These are phyloP conservation scores for Epinotia demarniana DNA, from an alignment of 2,888 invertebrate genomes.

Conservation along the genomic window DNA sequence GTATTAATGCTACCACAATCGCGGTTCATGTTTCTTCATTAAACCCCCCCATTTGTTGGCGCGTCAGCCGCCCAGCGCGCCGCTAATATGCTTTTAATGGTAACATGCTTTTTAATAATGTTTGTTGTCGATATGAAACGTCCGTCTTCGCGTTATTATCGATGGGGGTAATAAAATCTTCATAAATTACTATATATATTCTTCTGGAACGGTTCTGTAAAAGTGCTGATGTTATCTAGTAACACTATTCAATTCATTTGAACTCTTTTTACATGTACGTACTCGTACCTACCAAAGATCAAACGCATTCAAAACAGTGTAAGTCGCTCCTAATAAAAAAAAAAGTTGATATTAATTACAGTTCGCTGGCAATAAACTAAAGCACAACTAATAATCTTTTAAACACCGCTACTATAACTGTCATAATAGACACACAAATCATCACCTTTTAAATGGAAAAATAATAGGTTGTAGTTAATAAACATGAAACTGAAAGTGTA, in stretches of 20 bases:
- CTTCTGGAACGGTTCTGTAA: background rate
- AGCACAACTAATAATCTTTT: slow-evolving; percentile 38
- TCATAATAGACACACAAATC: slow-evolving; percentile 42
- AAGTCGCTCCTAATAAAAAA: slow-evolving; percentile 18
- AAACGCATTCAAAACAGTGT: slow-evolving; percentile 1
- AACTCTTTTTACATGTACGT: too few relatives aligned
- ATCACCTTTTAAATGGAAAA: slow-evolving; percentile 45
- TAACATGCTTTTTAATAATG: slow-evolving; percentile 59
- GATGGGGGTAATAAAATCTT: slow-evolving; percentile 17
- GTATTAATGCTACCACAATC: slow-evolving; percentile 67
- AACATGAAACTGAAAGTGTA: slow-evolving; percentile 45
- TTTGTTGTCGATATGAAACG: slow-evolving; percentile 34
- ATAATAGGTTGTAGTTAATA: slow-evolving; percentile 45
- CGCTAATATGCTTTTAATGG: slow-evolving; percentile 73
- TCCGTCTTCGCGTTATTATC: slow-evolving; percentile 27
- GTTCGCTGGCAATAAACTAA: slow-evolving; percentile 22
- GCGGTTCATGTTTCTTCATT: slow-evolving; percentile 72
- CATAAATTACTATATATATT: background rate
- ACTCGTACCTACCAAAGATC: background rate
- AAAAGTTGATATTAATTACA: slow-evolving; percentile 32
- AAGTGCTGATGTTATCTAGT: background rate
- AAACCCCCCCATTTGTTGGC: slow-evolving; percentile 66
- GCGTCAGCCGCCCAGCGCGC: slow-evolving; percentile 67
- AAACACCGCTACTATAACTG: slow-evolving; percentile 39
- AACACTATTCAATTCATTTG: too few relatives aligned